Conservation (phyloP, 2,113 vertebrate species). For the Phalacrocorax brasilianus region DNA sequence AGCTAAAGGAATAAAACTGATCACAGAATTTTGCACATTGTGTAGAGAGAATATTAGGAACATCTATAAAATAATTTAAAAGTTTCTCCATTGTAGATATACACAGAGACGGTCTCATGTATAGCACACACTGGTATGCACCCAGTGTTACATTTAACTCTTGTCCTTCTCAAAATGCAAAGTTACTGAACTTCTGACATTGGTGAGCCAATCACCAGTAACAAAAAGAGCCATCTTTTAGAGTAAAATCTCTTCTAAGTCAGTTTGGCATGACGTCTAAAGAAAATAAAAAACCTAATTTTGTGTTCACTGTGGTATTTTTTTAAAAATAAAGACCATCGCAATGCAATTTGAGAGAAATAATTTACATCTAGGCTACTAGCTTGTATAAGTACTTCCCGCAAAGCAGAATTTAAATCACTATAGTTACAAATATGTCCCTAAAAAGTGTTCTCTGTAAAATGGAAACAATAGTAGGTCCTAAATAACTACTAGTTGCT, state of each 20-base stretch:
- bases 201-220: neutral
- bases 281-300: neutral
- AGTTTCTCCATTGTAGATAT: neutral
- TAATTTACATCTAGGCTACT: slow-evolving; percentile 9
- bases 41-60: neutral
- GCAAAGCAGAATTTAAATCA: neutral
- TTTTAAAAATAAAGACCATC: neutral
- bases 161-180: neutral
- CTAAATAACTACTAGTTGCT: neutral
- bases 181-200: neutral
- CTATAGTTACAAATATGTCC: neutral
- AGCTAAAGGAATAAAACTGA: neutral
- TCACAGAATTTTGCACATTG: neutral
- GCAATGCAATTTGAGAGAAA: slow-evolving; percentile 9
- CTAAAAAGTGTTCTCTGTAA: neutral
- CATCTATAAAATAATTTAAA: neutral
- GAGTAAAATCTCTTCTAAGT: neutral
- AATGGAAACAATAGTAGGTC: neutral
- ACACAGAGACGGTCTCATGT: neutral
- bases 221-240: neutral
- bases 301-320: neutral
- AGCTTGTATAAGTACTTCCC: neutral
- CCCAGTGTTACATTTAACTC: neutral
- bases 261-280: neutral
- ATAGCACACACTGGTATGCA: neutral